Evolutionary conservation across 2,113 vertebrate genomes (phyloP).

Genomic region (Dolichallabes microphthalmus): DNA sequence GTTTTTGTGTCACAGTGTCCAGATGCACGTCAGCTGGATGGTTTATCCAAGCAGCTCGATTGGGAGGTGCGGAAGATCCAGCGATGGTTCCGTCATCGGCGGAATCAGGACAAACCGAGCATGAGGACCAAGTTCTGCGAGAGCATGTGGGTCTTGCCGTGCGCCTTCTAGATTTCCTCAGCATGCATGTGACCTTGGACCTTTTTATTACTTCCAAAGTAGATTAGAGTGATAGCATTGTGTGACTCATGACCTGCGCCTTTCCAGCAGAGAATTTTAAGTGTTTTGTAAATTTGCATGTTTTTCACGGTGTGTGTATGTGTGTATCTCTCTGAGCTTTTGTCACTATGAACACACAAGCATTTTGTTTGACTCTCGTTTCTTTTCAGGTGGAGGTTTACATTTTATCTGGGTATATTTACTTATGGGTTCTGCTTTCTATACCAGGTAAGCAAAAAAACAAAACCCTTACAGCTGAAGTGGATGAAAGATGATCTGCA

Average conservation of each 20-base stretch:
- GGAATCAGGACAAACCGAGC: conserved; percentile 96
- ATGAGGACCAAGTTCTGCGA: conserved; percentile 94
- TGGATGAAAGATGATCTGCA: neutral
- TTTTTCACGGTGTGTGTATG: neutral
- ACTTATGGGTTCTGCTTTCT: conserved; percentile 88
- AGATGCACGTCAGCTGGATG: conserved; percentile 84
- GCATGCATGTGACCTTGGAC: conserved; percentile 3
- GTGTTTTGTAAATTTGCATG: neutral
- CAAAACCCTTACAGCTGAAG: too few species aligned
- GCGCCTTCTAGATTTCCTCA: conserved; percentile 24
- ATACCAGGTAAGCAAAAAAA: conserved; percentile 83
- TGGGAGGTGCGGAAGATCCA: conserved; percentile 94
- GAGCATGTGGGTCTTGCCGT: conserved; percentile 86
- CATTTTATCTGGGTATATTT: conserved; percentile 93
- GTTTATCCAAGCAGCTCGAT: conserved; percentile 95
- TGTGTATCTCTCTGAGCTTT: neutral
- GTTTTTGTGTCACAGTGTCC: conserved; percentile 77
- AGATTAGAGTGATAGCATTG: conserved; percentile 7
- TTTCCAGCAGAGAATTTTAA: neutral
- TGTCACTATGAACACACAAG: neutral
- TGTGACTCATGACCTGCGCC: neutral
- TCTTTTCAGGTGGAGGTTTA: conserved; percentile 91
- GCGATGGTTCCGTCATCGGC: conserved; percentile 93
- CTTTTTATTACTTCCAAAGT: conserved; percentile 1
- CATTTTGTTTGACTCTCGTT: conserved; percentile 30